Conservation (phyloP, 2,888 invertebrate genomes). For the Lepidochrysops patricia region DNA sequence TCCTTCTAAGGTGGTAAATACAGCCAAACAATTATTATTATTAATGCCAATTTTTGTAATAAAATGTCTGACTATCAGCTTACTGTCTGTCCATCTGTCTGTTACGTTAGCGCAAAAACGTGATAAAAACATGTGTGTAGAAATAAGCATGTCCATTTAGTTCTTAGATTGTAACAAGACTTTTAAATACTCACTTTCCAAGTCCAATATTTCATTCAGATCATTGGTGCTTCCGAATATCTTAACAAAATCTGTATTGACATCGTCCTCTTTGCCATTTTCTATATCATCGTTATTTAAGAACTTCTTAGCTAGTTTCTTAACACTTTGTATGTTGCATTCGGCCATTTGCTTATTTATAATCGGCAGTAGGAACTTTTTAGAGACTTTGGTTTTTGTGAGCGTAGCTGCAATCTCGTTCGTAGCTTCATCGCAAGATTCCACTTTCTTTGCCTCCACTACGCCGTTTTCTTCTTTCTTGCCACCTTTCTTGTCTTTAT, state of each 20-base stretch:
- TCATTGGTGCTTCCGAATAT: conserved; percentile 56
- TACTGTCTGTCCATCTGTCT: too few species aligned
- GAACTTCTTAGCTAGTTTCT: conserved; percentile 33
- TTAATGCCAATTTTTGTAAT: too few species aligned
- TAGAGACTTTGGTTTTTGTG: conserved; percentile 27
- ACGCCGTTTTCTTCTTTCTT: conserved; percentile 20
- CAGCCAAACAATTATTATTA: too few species aligned
- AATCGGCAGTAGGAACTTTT: conserved; percentile 42
- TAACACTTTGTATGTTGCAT: conserved; percentile 26
- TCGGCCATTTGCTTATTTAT: conserved; percentile 31
- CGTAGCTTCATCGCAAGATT: conserved; percentile 15
- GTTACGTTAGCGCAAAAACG: too few species aligned
- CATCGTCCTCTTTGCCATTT: conserved; percentile 5
- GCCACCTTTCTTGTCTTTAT: conserved; percentile 21
- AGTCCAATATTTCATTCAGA: conserved; percentile 50
- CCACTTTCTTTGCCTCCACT: conserved; percentile 13
- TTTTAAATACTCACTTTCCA: conserved; percentile 55
- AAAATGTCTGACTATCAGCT: too few species aligned
- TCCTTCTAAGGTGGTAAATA: too few species aligned
- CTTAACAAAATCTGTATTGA: conserved; percentile 38
- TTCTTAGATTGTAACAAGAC: too few species aligned
- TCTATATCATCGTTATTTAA: conserved; percentile 18
- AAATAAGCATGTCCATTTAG: too few species aligned
- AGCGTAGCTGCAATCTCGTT: conserved; percentile 30
- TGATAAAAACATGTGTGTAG: too few species aligned